A percentile compares a stretch with the other conserved stretches of the same genome.
These are phyloP conservation scores for Grallaria varia DNA, from an alignment of 2,113 vertebrate genomes.

Conservation along the genomic window DNA sequence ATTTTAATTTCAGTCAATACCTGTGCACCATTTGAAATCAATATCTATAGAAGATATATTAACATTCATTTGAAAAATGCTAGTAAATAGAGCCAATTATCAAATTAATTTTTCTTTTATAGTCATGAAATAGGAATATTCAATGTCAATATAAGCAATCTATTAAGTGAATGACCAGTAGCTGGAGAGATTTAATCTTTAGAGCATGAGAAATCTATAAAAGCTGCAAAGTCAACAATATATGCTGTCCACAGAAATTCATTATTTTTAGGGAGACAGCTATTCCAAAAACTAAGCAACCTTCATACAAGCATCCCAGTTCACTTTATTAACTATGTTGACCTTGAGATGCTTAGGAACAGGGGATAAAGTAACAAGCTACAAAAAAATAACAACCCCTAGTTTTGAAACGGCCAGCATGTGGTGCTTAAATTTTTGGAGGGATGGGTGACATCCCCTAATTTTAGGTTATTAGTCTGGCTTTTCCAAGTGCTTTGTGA, in stretches of 20 bases:
- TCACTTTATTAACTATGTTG: not conserved
- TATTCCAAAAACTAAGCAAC: not conserved
- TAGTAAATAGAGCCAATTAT: slow-evolving; percentile 72
- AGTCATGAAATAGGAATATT: slow-evolving; percentile 48
- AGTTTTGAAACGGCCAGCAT: not conserved
- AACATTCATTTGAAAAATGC: slow-evolving; percentile 64
- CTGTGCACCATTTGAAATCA: slow-evolving; percentile 37
- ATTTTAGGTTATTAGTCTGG: not conserved
- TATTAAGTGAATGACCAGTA: slow-evolving; percentile 58
- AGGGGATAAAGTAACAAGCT: not conserved
- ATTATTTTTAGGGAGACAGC: slow-evolving; percentile 22
- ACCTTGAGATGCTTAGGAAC: not conserved
- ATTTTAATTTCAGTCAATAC: slow-evolving; percentile 31
- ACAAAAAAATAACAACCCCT: not conserved
- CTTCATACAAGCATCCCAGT: not conserved
- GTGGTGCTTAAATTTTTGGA: not conserved
- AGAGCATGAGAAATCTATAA: slow-evolving; percentile 48
- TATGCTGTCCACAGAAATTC: not conserved
- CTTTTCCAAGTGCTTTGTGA: not conserved
- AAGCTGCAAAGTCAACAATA: not conserved
- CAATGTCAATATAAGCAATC: slow-evolving; percentile 63
- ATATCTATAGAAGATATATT: slow-evolving; percentile 49
- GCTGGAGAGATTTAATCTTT: slow-evolving; percentile 67
- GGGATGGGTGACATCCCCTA: not conserved
- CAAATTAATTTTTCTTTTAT: slow-evolving; percentile 60